Conservation (phyloP, 2,113 vertebrate genomes). For the Engystomops pustulosus region DNA sequence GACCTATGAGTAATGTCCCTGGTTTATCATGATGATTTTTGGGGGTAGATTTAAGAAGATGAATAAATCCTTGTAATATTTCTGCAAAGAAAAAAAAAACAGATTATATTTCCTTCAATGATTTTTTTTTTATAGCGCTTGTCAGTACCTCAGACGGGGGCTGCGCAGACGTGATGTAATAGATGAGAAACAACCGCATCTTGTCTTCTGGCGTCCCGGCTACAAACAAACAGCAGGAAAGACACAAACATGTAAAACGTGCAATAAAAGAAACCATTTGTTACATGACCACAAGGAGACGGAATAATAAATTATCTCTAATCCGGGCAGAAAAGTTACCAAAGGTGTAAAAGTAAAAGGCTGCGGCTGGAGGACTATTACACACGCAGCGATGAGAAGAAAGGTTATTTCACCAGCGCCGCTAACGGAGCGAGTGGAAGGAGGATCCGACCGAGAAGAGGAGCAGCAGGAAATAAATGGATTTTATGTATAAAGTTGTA, state of each 20-base stretch:
- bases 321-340: not conserved
- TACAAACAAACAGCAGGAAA: slow-evolving; percentile 65
- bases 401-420: not conserved
- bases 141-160: slow-evolving; percentile 87
- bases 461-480: not conserved
- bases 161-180: slow-evolving; percentile 90
- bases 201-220: slow-evolving; percentile 98
- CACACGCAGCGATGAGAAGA: not conserved
- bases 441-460: not conserved
- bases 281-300: slow-evolving; percentile 35
- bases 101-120: not conserved
- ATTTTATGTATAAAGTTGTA: not conserved
- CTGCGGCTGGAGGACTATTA: not conserved
- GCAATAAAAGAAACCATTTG: slow-evolving; percentile 41
- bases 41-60: too few relatives aligned
- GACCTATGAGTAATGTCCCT: too few relatives aligned
- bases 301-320: slow-evolving; percentile 34
- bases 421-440: not conserved
- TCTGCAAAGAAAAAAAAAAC: not conserved
- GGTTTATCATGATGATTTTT: too few relatives aligned
- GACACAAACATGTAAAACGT: slow-evolving; percentile 41
- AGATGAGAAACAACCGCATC: slow-evolving; percentile 97
- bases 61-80: not conserved
- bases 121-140: not conserved
- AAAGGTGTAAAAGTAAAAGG: slow-evolving; percentile 34